Base-by-base conservation (phyloP, 2,888 invertebrate species). In the Nomada ruficornis region DNA sequence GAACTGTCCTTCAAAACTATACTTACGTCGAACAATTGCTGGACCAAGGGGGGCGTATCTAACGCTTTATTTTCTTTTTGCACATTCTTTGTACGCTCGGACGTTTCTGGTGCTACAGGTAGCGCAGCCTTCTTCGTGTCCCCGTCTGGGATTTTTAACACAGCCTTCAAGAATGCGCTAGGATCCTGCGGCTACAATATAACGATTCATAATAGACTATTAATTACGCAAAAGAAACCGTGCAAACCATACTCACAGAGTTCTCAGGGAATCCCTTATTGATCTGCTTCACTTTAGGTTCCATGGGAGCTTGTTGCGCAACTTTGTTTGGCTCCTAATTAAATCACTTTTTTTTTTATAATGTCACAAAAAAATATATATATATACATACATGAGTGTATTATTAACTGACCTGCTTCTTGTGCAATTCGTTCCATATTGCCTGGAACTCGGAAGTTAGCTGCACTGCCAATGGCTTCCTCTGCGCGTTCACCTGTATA, bases 1-100 rank as follows among this genome's bases (percentile, higher is more conserved):
- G 47, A 23, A 29, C 55, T 4, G 4, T 54, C 9, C 55, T 26
- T 2, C 3, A 23, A 60, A 52, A 29, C 7, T 23, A 26, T 44
- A 89, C 91, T 82, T 90, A 93, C 93, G 84, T 94, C 93, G 72
- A 94, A 94, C 75, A 94, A 87, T 73, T 93, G 92, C 87, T 94
- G 93, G 59, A 94, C 93, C 85, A 94, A 90, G 15, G 92, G 91
- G 10, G 93, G 92, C 68, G 93, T 91, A 47, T 92, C 91, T 63
- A 91, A 89, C 3, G 85, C 72, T 63, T 92, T 90, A 0, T 79
- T 60, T 44, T 81, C 76, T 13, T 68, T 70, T 36, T 77, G 70
- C 2, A 50, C 13, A 20, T 62, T 77, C 10, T 55, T 76, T 1
- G 72, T 65, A n/a, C 20, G 2, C 52, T 36, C 50, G 20, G 23